phyloP scores from a whole-genome alignment of 1,140 invertebrate species.

The Drosophila persimilis region DNA sequence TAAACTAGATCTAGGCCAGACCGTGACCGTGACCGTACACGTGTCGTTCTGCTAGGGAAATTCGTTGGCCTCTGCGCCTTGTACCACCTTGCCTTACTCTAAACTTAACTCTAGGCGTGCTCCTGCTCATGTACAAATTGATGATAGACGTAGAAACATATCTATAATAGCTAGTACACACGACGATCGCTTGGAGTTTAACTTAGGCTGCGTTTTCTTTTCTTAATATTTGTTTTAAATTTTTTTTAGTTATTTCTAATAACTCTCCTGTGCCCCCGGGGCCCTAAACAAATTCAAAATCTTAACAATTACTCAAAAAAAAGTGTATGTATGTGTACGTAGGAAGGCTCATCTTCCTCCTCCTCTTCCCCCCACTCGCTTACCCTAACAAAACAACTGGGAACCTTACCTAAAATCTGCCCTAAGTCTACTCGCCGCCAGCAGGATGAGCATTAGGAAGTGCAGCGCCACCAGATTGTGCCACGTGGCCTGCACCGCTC shows the following conservation, averaged over 20 bases:
- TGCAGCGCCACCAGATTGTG: constrained; percentile 31
- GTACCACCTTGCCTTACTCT: constrained; percentile 37
- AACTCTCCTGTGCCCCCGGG: constrained; percentile 46
- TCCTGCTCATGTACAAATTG: constrained; percentile 73
- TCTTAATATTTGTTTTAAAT: constrained; percentile 28
- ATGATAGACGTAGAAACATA: constrained; percentile 62
- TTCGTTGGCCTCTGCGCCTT: constrained; percentile 61
- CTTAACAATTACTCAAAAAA: constrained; percentile 80
- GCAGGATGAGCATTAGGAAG: constrained; percentile 40
- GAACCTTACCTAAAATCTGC: constrained; percentile 41
- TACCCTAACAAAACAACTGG: constrained; percentile 48
- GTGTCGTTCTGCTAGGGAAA: constrained; percentile 56
- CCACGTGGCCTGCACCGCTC: constrained; percentile 15
- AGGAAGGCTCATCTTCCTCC: constrained; percentile 11
- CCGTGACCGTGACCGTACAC: constrained; percentile 1
- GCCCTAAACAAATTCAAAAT: constrained; percentile 49
- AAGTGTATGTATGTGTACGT: constrained; percentile 44
- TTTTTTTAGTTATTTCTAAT: constrained; percentile 78
- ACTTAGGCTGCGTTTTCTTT: constrained; percentile 43
- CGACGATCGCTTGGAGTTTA: constrained; percentile 12
- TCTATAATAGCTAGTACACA: constrained; percentile 49
- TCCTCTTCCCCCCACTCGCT: constrained; percentile 19
- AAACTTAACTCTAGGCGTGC: constrained; percentile 63
- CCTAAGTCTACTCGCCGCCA: constrained; percentile 32
- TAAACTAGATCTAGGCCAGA: constrained; percentile 34